These are phyloP conservation scores for Arenaria interpres DNA, from an alignment of 2,113 vertebrate genomes.

Conservation along the genomic window DNA sequence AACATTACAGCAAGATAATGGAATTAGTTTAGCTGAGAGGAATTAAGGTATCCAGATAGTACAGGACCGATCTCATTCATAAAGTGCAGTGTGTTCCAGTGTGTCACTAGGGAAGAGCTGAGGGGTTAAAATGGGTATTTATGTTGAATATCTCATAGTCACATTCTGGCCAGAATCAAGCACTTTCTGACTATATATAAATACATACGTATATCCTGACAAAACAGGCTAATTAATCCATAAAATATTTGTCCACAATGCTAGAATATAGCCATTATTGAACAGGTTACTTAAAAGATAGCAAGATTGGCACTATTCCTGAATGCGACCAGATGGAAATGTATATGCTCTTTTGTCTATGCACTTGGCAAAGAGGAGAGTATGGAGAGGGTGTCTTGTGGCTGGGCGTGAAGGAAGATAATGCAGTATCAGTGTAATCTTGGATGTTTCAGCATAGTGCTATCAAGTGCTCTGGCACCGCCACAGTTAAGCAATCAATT, in stretches of 20 bases:
- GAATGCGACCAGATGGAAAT: not conserved
- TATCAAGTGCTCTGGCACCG: not conserved
- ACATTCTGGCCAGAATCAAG: slow-evolving; percentile 40
- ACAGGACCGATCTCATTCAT: slow-evolving; percentile 23
- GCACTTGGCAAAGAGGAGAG: not conserved
- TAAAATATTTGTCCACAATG: slow-evolving; percentile 26
- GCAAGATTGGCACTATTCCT: slow-evolving; percentile 16
- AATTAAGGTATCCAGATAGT: slow-evolving; percentile 21
- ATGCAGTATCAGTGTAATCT: not conserved
- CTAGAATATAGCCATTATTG: slow-evolving; percentile 35
- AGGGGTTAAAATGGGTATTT: not conserved
- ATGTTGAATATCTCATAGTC: slow-evolving; percentile 34
- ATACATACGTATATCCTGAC: slow-evolving; percentile 3
- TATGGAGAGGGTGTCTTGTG: not conserved
- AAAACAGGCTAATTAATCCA: slow-evolving; percentile 36
- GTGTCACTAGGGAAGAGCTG: not conserved
- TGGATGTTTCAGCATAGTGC: not conserved
- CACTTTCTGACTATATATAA: slow-evolving; percentile 7
- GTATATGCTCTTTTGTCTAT: not conserved
- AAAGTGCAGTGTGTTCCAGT: not conserved
- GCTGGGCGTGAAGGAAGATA: not conserved
- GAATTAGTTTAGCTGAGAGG: slow-evolving; percentile 51
- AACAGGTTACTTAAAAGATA: slow-evolving; percentile 43
- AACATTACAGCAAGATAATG: slow-evolving; percentile 51
- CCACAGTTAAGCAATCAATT: not conserved